phyloP scores from a whole-genome alignment of 2,888 invertebrate species.

The Amphipoea oculea region DNA sequence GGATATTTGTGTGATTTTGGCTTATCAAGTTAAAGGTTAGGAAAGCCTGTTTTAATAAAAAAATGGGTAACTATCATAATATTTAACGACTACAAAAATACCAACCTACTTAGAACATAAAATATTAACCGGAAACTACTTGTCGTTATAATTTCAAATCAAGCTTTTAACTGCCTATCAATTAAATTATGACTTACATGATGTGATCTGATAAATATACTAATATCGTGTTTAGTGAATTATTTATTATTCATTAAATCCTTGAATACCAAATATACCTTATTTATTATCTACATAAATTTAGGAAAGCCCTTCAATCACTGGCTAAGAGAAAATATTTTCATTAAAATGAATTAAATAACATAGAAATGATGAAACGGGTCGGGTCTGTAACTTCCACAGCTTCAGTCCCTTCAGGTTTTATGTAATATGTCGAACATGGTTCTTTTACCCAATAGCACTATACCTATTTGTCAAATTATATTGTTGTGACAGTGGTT shows the following conservation, averaged over 20 bases:
- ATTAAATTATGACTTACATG: not conserved
- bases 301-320: not conserved
- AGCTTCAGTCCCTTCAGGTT: not conserved
- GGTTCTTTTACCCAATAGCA: not conserved
- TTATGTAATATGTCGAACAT: not conserved
- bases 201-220: not conserved
- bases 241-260: not conserved
- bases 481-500: not conserved
- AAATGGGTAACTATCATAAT: not conserved
- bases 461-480: not conserved
- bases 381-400: not conserved
- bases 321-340: not conserved
- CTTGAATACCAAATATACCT: not conserved
- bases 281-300: not conserved
- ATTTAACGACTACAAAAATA: slow-evolving; percentile 15
- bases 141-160: slow-evolving; percentile 44
- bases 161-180: slow-evolving; percentile 12
- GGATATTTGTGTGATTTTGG: not conserved
- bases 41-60: slow-evolving; percentile 4
- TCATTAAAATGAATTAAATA: not conserved
- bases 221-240: not conserved
- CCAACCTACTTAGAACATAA: not conserved
- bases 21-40: not conserved
- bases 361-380: not conserved
- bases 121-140: slow-evolving; percentile 29